Evolutionary conservation across 2,888 invertebrate species (phyloP), one percentile per base, ranked within the genome.

Genomic region (Synergus itoensis): DNA sequence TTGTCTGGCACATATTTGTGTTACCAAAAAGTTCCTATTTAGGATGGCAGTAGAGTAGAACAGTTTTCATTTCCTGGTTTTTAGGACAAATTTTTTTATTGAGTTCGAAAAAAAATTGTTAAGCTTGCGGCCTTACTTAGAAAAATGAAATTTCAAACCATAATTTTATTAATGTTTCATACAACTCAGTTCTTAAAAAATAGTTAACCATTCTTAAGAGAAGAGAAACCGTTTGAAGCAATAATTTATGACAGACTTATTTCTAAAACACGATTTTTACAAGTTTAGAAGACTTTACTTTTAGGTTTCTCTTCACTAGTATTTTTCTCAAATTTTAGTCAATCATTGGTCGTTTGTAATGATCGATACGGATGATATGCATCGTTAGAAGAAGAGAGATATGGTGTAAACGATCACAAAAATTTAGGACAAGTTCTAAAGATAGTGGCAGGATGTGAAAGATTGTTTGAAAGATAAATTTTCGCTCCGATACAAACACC

Each of bases 321-420:
- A 5, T 69, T 45, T 69, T 57, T 36, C 48, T 73, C n/a, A 16
- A 21, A 14, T 53, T 16, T 9, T 12, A 73, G 53, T 53, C 16
- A 65, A 73, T 48, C 28, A 57, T 73, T 73, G 73, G 73, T 73
- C 73, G n/a, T 40, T 40, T 14, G 40, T 62, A 28, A 62, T 62
- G 62, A 62, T 62, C 62, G 73, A 73, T 73, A 36, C n/a, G 36
- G 36, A 53, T 73, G 73, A 73, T 73, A 73, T 73, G 73, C n/a
- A 73, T 73, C 53, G n/a, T 73, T 73, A 57, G 40, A 73, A 73
- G 53, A 53, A 73, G 73, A 69, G 48, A 69, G 45, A 73, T 73
- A 53, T 48, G 48, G 73, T 48, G 40, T 11, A n/a, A 73, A 73
- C 48, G 11, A 48, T 48, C 69, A 73, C 69, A 48, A 73, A 73